These are phyloP conservation scores for Trematomus loennbergii DNA, from an alignment of 2,113 vertebrate species.

Conservation along the genomic window DNA sequence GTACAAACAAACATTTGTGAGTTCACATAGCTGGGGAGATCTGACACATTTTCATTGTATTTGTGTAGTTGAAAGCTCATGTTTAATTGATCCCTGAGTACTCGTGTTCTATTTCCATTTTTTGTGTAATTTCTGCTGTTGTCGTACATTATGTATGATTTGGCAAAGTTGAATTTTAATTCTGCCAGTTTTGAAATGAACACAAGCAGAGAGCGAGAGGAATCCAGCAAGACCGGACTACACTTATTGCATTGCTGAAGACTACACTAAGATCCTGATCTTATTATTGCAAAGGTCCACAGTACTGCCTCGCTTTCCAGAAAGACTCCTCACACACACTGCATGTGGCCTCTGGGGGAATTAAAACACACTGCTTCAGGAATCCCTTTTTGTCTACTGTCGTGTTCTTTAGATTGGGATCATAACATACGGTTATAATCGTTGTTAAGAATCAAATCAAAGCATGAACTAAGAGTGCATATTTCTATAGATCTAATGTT, in stretches of 20 bases:
- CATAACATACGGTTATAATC: background rate
- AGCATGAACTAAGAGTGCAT: background rate
- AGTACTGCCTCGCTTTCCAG: background rate
- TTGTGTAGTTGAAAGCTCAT: constrained; percentile 18
- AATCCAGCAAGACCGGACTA: background rate
- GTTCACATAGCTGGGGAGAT: constrained; percentile 9
- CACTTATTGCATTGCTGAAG: constrained; percentile 7
- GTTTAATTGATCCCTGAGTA: constrained; percentile 19
- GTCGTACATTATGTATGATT: constrained; percentile 24
- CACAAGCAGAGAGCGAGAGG: background rate
- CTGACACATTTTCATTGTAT: constrained; percentile 29
- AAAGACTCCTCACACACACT: background rate
- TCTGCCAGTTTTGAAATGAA: background rate
- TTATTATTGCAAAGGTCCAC: constrained; percentile 30
- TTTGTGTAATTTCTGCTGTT: constrained; percentile 19
- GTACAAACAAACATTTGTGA: constrained; percentile 68
- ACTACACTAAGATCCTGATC: constrained; percentile 7
- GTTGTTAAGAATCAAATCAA: background rate
- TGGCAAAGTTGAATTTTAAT: constrained; percentile 7
- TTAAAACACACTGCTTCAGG: constrained; percentile 1
- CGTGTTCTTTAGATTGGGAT: background rate
- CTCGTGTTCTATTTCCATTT: constrained; percentile 16
- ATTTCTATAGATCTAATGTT: too few relatives aligned
- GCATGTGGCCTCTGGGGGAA: background rate
- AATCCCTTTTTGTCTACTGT: background rate